Percentiles rank a stretch among this genome's conserved stretches.
Conservation (phyloP, 1,140 invertebrate species). For the Phthorimaea operculella region DNA sequence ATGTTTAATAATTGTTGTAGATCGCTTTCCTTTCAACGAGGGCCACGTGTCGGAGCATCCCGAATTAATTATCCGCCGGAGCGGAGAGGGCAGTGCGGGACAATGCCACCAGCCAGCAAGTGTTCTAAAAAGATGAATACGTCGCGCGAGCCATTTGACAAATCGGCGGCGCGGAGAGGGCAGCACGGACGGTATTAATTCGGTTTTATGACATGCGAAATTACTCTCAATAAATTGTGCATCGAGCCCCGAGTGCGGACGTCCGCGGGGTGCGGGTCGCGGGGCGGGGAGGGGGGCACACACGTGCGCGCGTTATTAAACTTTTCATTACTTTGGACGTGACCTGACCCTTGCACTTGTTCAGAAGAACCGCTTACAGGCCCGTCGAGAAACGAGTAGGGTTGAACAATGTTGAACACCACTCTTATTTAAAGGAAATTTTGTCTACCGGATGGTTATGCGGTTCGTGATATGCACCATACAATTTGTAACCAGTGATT, state of each 20-base stretch:
- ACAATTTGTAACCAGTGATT: too few species aligned
- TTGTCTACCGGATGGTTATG: too few species aligned
- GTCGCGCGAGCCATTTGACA: conserved; percentile 24
- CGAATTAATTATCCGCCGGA: conserved; percentile 9
- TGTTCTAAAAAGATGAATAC: conserved; percentile 25
- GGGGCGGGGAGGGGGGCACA: conserved; percentile 10
- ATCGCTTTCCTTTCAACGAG: background rate
- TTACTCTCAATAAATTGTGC: conserved; percentile 54
- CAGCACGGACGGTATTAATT: conserved; percentile 44
- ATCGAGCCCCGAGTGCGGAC: conserved; percentile 18
- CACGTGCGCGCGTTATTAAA: conserved; percentile 51
- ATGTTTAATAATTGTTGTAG: background rate
- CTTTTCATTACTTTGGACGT: conserved; percentile 43
- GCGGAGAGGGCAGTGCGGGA: background rate
- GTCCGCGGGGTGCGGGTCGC: conserved; percentile 5
- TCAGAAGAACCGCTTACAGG: background rate
- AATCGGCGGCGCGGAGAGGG: conserved; percentile 12
- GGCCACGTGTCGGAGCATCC: conserved; percentile 17
- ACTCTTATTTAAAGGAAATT: too few species aligned
- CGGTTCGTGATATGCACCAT: too few species aligned
- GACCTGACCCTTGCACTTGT: conserved; percentile 26
- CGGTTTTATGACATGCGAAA: conserved; percentile 63
- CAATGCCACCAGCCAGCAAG: conserved; percentile 10
- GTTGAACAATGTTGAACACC: too few species aligned
- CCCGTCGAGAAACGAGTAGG: too few species aligned